These are phyloP conservation scores for Oreochromis aureus DNA, from an alignment of 2,113 vertebrate species.

Conservation along the genomic window DNA sequence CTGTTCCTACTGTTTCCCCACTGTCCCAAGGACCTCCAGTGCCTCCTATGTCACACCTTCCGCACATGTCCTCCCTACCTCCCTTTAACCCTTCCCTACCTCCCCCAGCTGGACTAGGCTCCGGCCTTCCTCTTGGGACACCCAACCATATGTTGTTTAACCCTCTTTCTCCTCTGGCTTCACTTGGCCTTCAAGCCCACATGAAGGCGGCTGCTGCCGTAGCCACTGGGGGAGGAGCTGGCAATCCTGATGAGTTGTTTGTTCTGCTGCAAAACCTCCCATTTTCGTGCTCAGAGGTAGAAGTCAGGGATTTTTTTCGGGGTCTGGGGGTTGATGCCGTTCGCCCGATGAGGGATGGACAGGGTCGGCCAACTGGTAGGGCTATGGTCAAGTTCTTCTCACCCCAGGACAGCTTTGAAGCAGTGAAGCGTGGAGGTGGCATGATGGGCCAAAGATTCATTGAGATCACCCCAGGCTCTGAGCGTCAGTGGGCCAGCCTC, in stretches of 20 bases:
- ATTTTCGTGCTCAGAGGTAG: constrained; percentile 85
- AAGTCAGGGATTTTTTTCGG: constrained; percentile 92
- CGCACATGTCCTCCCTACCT: constrained; percentile 85
- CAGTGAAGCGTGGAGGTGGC: constrained; percentile 87
- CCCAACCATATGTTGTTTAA: constrained; percentile 91
- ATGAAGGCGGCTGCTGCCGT: constrained; percentile 82
- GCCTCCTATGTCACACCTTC: constrained; percentile 87
- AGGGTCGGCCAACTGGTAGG: constrained; percentile 88
- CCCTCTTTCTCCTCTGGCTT: constrained; percentile 83
- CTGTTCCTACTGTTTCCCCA: constrained; percentile 84
- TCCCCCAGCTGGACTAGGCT: constrained; percentile 84
- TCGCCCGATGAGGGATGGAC: constrained; percentile 84
- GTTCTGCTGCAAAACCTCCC: constrained; percentile 92
- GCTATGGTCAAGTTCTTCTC: constrained; percentile 92
- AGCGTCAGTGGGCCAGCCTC: constrained; percentile 88
- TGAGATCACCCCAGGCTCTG: constrained; percentile 88
- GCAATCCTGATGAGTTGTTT: constrained; percentile 86
- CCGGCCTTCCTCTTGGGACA: constrained; percentile 81
- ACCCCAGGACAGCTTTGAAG: constrained; percentile 96
- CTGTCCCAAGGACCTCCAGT: constrained; percentile 86
- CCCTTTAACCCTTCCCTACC: constrained; percentile 85
- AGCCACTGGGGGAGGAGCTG: constrained; percentile 4
- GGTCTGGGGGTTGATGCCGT: constrained; percentile 87
- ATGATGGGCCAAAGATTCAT: constrained; percentile 95
- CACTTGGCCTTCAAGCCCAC: constrained; percentile 86